Evolutionary conservation across 1,140 invertebrate species (phyloP), one percentile per base, ranked within the genome.

Genomic region (Oreohelix idahoensis): DNA sequence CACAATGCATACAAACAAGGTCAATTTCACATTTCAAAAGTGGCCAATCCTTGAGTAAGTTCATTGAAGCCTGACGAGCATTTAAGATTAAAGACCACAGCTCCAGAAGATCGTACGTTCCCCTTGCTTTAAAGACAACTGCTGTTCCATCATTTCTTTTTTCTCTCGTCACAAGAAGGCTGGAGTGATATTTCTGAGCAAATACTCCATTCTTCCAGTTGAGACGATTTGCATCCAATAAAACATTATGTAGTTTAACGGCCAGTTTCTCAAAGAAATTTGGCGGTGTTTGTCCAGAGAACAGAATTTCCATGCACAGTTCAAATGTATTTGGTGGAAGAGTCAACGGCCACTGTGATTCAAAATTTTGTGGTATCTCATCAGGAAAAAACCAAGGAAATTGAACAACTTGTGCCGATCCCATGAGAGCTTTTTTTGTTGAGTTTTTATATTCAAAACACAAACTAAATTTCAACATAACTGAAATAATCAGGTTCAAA

Each of bases 181-280:
- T 86, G 36, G 86, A 86, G 42, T 74, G 78, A 74, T 91, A 90
- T 36, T 83, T 83, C 26, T 75, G 84, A 4, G 89, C 90, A 17
- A 90, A 85, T 42, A 90, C 87, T 15, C 90, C 90, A 83, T 89
- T 78, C 66, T 89, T 88, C 90, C 90, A 91, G 84, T 90, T 90
- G 32, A 87, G 83, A 20, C 90, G 78, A 39, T 87, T 84, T 17
- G 79, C 84, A 38, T 88, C 86, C 13, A 77, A 85, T 2, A 90
- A 84, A 69, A 87, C 86, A 75, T 84, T 82, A 77, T 91, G 90
- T 23, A 91, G 84, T 36, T 88, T 76, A 20, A 89, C 89, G 32
- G 89, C 89, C 49, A 90, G 73, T 49, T 91, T 91, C 71, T 90
- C 90, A 87, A 91, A 91, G 85, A 90, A 90, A 74, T 91, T 89